These are phyloP conservation scores for Coregonus suidteri DNA, from an alignment of 2,797 vertebrate species.

Conservation along the genomic window DNA sequence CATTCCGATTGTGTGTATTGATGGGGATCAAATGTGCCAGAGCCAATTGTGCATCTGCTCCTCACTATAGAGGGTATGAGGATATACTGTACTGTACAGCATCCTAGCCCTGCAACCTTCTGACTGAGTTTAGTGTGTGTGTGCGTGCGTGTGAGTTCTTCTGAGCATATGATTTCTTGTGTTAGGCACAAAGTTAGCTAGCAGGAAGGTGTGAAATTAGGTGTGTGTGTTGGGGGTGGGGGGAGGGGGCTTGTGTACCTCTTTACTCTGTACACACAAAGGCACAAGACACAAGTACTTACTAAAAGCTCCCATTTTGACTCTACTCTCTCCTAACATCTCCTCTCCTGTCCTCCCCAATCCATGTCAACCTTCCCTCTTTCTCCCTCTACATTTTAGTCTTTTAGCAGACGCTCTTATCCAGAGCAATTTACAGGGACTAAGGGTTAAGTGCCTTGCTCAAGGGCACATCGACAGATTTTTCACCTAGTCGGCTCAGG, in stretches of 20 bases:
- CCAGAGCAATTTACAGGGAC: too few species aligned
- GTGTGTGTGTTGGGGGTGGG: not conserved
- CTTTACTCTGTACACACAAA: conserved; percentile 11
- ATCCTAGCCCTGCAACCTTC: not conserved
- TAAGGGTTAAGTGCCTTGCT: too few species aligned
- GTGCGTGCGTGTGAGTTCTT: not conserved
- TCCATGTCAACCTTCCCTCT: not conserved
- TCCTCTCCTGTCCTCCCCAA: not conserved
- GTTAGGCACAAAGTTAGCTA: conserved; percentile 1
- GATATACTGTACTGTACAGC: not conserved
- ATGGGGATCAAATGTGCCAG: not conserved
- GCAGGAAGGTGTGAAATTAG: conserved; percentile 16
- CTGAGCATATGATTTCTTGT: not conserved
- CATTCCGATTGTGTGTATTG: too few species aligned
- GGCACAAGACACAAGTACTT: conserved; percentile 4
- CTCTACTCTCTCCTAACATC: conserved; percentile 11
- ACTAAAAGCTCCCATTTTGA: conserved; percentile 18
- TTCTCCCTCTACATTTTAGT: not conserved
- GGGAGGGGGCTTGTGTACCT: not conserved
- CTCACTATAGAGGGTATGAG: conserved; percentile 23
- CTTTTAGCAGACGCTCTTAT: too few species aligned
- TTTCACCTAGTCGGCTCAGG: too few species aligned
- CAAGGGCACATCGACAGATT: too few species aligned
- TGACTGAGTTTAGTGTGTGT: conserved; percentile 3
- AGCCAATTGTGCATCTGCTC: conserved; percentile 58